Base-by-base conservation (phyloP, 2,888 invertebrate species). In the Pterostichus niger region DNA sequence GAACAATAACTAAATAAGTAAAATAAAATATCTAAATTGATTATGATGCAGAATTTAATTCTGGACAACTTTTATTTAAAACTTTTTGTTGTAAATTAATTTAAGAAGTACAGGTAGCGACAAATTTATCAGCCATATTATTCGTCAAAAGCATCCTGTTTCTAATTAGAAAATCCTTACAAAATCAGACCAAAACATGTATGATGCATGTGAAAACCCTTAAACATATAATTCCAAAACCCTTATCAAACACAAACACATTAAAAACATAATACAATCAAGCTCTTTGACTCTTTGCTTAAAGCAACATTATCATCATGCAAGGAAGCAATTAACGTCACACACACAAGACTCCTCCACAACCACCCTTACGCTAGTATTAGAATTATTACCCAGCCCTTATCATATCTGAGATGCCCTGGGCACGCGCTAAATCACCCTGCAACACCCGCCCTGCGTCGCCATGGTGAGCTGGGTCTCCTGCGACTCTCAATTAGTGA, bases 401-500 rank as follows among this genome's bases (percentile, higher is more conserved):
- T 80, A 80, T 71, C 71, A 80, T 80, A 68, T 54, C 64, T 80
- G 54, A 71, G 68, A 52, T 56, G 44, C 33, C 77, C 40, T 24
- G 40, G 49, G 46, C 31, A 40, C 35, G 31, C 64, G 10, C 11
- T 33, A 31, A 64, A 35, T 35, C 33, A 64, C n/a, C 64, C 24
- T 59, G 15, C 31, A 35, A 11, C 33, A 64, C n/a, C 64, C 24
- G n/a, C 59, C 31, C 33, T 64, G 7, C 33, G 64, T 64, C 64
- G 33, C 35, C 64, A 35, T n/a, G 33, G 33, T 35, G 31, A 40
- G 40, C 40, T 40, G 40, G 40, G 54, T 33, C 71, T 13, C 49
- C 71, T 24, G 52, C 49, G 80, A 80, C 68, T 68, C 80, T 80
- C 80, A 80, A 80, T 80, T 80, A 80, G 80, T 49, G 80, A 80